A percentile compares a stretch with the other conserved stretches of the same genome.
Conservation (phyloP, 2,888 invertebrate genomes). For the Rhingia campestris region DNA sequence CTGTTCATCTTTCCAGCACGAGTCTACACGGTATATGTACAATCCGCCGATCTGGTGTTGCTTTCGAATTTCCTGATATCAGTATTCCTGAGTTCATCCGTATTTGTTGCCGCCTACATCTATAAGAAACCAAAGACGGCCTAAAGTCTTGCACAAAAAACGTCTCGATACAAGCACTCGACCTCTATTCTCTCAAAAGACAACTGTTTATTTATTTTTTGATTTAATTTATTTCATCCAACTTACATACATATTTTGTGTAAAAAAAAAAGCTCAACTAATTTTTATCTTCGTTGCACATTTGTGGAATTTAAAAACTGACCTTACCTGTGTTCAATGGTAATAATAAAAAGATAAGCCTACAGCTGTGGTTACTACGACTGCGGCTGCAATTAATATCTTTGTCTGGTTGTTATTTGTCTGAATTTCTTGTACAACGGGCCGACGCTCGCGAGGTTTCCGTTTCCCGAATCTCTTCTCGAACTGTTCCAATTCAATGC, state of each 20-base stretch:
- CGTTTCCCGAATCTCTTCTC: conserved; percentile 90
- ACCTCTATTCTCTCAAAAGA: conserved; percentile 32
- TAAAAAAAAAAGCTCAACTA: conserved; percentile 37
- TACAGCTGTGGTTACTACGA: conserved; percentile 76
- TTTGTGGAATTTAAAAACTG: conserved; percentile 27
- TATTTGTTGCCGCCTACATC: conserved; percentile 88
- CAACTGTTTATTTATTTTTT: conserved; percentile 53
- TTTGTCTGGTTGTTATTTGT: conserved; percentile 75
- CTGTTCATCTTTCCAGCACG: conserved; percentile 85
- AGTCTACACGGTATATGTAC: conserved; percentile 90
- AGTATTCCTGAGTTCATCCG: conserved; percentile 87
- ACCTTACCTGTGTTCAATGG: conserved; percentile 69
- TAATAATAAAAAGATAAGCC: conserved; percentile 78
- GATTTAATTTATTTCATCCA: conserved; percentile 31
- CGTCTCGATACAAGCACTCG: neutral
- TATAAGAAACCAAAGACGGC: conserved; percentile 84
- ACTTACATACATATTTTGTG: conserved; percentile 20
- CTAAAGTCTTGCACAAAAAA: conserved; percentile 14
- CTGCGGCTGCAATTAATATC: conserved; percentile 74
- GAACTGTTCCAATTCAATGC: conserved; percentile 89
- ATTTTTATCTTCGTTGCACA: conserved; percentile 22
- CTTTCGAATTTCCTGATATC: conserved; percentile 90
- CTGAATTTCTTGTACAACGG: conserved; percentile 70
- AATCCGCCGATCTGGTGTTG: conserved; percentile 89
- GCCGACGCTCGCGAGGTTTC: conserved; percentile 84